A percentile compares a stretch with the other conserved stretches of the same genome.
These are phyloP conservation scores for Helobdella robusta DNA, from an alignment of 2,888 invertebrate genomes.

Conservation along the genomic window DNA sequence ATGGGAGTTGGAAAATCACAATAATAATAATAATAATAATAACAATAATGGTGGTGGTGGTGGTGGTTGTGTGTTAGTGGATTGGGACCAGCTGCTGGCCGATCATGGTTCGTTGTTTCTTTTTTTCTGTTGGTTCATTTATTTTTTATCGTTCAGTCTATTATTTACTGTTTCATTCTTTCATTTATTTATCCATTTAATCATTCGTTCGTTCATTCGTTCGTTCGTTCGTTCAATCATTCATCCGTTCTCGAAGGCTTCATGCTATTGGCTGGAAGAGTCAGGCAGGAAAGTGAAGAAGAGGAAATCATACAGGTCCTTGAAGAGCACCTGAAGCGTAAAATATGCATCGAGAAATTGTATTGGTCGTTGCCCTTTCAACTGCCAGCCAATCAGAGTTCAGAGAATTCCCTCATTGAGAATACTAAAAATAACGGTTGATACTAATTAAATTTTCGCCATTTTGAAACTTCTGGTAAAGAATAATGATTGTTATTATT, in stretches of 20 bases:
- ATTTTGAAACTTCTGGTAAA: too few species aligned
- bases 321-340: constrained; percentile 62
- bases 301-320: constrained; percentile 67
- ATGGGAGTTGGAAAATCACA: constrained; percentile 41
- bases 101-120: constrained; percentile 61
- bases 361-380: constrained; percentile 53
- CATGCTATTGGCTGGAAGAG: constrained; percentile 81
- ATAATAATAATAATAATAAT: not conserved
- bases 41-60: too few species aligned
- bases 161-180: too few species aligned
- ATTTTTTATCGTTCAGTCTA: not conserved
- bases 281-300: constrained; percentile 72
- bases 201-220: too few species aligned
- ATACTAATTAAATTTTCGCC: too few species aligned
- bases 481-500: too few species aligned
- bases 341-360: constrained; percentile 61
- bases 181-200: too few species aligned
- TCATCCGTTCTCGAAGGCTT: constrained; percentile 57
- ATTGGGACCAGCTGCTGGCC: constrained; percentile 92
- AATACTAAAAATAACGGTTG: too few species aligned
- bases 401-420: too few species aligned
- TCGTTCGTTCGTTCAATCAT: not conserved
- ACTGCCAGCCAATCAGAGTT: not conserved
- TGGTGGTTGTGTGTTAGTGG: constrained; percentile 58
- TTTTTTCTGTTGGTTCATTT: not conserved